Percentiles rank a stretch among this genome's conserved stretches.
Conservation (phyloP, 2,113 vertebrate species). For the Cyprinodon tularosa region DNA sequence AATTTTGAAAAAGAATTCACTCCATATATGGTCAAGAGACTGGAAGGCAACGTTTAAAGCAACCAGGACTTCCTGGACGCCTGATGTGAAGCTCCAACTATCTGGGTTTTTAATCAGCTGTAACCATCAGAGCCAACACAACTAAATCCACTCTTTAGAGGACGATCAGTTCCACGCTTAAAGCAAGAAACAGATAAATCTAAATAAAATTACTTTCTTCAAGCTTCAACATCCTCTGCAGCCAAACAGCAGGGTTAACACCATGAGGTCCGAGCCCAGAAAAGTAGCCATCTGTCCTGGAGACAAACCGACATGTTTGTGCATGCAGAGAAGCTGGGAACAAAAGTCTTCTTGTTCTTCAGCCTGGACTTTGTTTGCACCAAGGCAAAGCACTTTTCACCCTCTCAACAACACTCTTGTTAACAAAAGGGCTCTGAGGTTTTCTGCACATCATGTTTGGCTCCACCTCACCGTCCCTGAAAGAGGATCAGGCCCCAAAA, state of each 20-base stretch:
- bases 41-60: too few species aligned
- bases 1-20: too few species aligned
- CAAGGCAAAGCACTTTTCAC: slow-evolving; percentile 5
- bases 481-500: background rate
- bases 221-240: background rate
- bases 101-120: too few species aligned
- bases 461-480: background rate
- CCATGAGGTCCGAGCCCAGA: slow-evolving; percentile 15
- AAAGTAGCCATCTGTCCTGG: slow-evolving; percentile 10
- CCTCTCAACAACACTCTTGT: background rate
- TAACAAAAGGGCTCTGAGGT: background rate
- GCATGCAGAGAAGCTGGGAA: slow-evolving; percentile 6
- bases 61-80: too few species aligned
- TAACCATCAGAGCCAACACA: too few species aligned
- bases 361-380: slow-evolving; percentile 30
- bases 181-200: too few species aligned
- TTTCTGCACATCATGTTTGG: background rate
- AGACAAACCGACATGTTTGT: slow-evolving; percentile 12
- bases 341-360: slow-evolving; percentile 31
- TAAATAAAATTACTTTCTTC: background rate
- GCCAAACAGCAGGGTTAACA: background rate
- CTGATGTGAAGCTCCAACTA: too few species aligned
- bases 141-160: too few species aligned
- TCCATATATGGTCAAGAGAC: too few species aligned
- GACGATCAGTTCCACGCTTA: too few species aligned